Base-by-base conservation (phyloP, 2,888 invertebrate species). In the Oligia fasciuncula region DNA sequence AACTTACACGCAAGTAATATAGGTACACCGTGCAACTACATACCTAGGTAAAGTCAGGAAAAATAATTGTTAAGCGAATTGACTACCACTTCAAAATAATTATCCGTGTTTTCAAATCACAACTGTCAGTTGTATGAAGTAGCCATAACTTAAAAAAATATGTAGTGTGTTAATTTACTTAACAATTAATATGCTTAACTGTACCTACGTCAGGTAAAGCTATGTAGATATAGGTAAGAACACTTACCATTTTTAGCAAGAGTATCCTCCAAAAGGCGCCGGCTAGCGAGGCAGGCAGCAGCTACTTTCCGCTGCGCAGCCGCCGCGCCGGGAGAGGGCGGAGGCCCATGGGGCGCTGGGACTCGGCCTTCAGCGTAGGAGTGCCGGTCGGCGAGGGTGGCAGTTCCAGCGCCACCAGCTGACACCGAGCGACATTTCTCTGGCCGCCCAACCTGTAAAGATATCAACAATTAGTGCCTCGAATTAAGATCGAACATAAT, bases 251-350 rank as follows among this genome's bases (percentile, higher is more conserved):
- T 93, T 92, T 97, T 97, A 85, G 97, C 95, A 85, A 98, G 94
- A 76, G 97, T 97, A 82, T 98, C 98, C 93, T 98, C 98, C 89
- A 98, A 96, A 87, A 98, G 97, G 88, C 97, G 97, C 92, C 98
- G 97, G 88, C 98, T 98, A 77, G 97, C 97, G 79, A 95, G 95
- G 84, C 97, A 97, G 17, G 96, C 92, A 95, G 95, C 95, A 8
- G 96, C 93, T 17, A 94, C 94, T 70, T 93, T 93, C 57, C 95
- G 90, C 87, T 94, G 94, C 23, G 92, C 93, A 4, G 94, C 93
- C 40, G 92, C 92, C 80, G 95, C 93, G 29, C 96, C 94, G 14
- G 97, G 97, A 2, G 96, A 96, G 0, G 96, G 93, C 2, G 96
- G 96, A 0, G 93, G 94, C 0, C 96, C 96, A 86, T 96, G 96